Base-by-base conservation (phyloP, 2,888 invertebrate genomes). In the Eueremaeus valkanovi region DNA sequence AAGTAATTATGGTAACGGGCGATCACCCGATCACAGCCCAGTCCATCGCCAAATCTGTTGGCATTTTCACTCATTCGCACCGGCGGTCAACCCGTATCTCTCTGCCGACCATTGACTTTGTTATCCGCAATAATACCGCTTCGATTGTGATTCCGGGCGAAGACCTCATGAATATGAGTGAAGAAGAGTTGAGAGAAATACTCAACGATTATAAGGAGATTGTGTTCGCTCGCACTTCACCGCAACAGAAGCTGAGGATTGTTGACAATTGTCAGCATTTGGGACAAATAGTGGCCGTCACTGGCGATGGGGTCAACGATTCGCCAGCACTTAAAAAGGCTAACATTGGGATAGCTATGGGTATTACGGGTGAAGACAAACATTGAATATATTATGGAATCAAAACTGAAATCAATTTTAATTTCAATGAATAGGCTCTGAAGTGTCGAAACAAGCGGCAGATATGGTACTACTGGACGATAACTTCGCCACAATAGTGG, bases 401-500 rank as follows among this genome's bases (percentile, higher is more conserved):
- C 0, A 13, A 58, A 58, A 8, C 1, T 8, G 11, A 55, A 16
- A 27, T 3, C 13, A 9, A 27, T 9, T 27, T 16, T 55, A 13
- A 13, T 11, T 3, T 58, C n/a, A n/a, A n/a, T n/a, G n/a, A 16
- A 58, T 24, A 55, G 74, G 80, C 36, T 79, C 78, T 68, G 80
- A 80, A 61, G 80, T 80, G 11, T 85, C 78, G 51, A 86, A 85
- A 80, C 85, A 85, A 78, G 85, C 84, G 18, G 85, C 85, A 73
- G 85, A 85, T 80, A 84, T 85, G 84, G 85, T 85, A 78, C 80
- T 85, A 78, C 78, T 85, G 73, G 85, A 85, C 78, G 85, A 85
- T 79, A 85, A 85, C 81, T 85, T 85, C 80, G 84, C 85, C 72
- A 85, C 85, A 76, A 85, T 85, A 79, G 85, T 85, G n/a, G 83